Evolutionary conservation across 2,113 vertebrate genomes (phyloP).

Genomic region (Phrynocephalus versicolor): DNA sequence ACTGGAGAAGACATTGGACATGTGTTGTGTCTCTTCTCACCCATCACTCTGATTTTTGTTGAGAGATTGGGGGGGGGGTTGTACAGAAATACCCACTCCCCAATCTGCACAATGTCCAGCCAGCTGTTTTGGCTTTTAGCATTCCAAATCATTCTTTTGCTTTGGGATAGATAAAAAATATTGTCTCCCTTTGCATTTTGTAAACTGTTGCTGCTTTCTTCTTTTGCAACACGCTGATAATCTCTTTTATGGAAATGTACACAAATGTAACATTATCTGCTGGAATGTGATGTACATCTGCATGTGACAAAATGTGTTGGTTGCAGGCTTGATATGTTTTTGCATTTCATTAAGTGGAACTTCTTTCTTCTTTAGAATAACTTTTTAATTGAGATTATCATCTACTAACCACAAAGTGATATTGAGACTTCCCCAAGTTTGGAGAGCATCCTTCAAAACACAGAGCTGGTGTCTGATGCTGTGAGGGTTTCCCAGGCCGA

Average conservation of each 20-base stretch:
- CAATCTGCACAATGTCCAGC: background rate
- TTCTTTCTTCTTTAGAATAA: no score
- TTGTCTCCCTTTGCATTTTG: no score
- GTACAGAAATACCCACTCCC: background rate
- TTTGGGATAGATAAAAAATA: background rate
- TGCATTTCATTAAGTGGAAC: background rate
- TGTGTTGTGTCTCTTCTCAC: background rate
- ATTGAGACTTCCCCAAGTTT: background rate
- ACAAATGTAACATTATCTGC: background rate
- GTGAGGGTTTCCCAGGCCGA: no score
- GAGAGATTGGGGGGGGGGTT: background rate
- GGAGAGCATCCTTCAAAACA: background rate
- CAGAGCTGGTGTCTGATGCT: background rate
- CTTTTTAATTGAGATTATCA: background rate
- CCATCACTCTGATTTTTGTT: background rate
- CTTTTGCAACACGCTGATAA: no score
- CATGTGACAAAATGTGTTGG: background rate
- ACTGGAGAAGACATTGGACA: no score
- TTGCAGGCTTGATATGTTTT: no score
- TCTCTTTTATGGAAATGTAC: no score
- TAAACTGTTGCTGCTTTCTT: no score
- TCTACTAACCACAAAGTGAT: background rate
- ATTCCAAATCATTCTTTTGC: slow-evolving; percentile 3
- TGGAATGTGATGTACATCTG: no score
- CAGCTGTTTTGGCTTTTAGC: background rate